Conservation (phyloP, 64 coral and sea anemone species). For the Porites lutea region DNA sequence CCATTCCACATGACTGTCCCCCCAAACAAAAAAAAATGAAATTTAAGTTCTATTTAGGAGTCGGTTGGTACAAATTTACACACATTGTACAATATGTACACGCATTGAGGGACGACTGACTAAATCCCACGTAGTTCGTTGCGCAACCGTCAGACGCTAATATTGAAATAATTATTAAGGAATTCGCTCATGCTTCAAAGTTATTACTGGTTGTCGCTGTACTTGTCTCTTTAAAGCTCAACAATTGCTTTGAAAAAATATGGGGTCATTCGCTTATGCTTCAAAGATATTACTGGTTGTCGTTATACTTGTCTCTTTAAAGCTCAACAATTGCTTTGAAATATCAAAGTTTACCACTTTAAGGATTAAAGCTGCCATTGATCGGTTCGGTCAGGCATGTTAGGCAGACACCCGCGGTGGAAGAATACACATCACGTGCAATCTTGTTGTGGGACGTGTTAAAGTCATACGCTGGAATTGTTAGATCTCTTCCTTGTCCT, state of each 20-base stretch:
- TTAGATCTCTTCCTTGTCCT: not conserved
- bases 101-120: too few relatives aligned
- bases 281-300: not conserved
- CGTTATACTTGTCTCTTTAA: not conserved
- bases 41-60: too few relatives aligned
- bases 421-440: conserved; percentile 1
- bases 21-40: too few relatives aligned
- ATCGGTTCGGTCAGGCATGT: not conserved
- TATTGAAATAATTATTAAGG: too few relatives aligned
- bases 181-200: not conserved
- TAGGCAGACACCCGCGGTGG: not conserved
- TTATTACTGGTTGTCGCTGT: not conserved
- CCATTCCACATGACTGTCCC: too few relatives aligned
- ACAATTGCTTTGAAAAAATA: conserved; percentile 16
- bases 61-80: too few relatives aligned
- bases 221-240: not conserved
- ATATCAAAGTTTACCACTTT: not conserved
- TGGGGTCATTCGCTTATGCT: not conserved
- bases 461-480: not conserved
- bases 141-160: too few relatives aligned
- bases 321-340: not conserved
- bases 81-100: too few relatives aligned
- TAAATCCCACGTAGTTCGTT: too few relatives aligned
- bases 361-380: not conserved
- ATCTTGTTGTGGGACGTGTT: conserved; percentile 44